Evolutionary conservation across 23 tunicate genomes (phyloP).

Genomic region (Ascidia mentula): DNA sequence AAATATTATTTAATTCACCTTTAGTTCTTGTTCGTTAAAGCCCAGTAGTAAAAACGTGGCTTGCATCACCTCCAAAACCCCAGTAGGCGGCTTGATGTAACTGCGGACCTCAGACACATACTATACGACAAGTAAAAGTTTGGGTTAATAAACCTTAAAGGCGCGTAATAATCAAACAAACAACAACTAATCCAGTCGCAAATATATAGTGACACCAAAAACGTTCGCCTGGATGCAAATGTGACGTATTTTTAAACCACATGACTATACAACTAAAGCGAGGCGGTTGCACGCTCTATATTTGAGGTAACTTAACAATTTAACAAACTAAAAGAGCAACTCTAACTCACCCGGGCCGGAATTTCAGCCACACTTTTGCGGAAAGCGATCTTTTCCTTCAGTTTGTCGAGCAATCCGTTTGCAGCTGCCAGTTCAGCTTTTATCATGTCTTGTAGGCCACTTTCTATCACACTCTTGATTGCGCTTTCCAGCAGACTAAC

Average conservation of each 20-base stretch:
- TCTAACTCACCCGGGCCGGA: slow-evolving; percentile 17
- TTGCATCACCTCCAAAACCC: slow-evolving; percentile 33
- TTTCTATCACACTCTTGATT: slow-evolving; percentile 3
- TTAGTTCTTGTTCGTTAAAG: slow-evolving; percentile 24
- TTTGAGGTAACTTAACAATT: too few species aligned
- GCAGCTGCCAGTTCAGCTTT: background rate
- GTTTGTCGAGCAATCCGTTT: background rate
- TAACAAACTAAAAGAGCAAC: too few species aligned
- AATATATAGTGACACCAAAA: too few species aligned
- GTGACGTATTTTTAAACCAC: too few species aligned
- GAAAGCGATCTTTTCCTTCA: slow-evolving; percentile 9
- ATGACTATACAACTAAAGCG: too few species aligned
- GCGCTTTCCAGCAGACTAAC: slow-evolving; percentile 1
- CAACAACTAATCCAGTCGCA: too few species aligned
- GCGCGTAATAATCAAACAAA: too few species aligned
- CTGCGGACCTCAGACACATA: slow-evolving; percentile 58
- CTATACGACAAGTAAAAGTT: too few species aligned
- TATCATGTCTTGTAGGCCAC: background rate
- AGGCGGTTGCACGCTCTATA: too few species aligned
- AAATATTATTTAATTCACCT: slow-evolving; percentile 15
- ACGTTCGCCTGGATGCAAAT: too few species aligned
- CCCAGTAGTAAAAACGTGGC: slow-evolving; percentile 51
- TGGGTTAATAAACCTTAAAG: too few species aligned
- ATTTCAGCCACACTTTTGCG: slow-evolving; percentile 21
- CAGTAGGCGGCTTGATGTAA: slow-evolving; percentile 45